Percentiles rank a stretch among this genome's conserved stretches.
Evolutionary conservation across 2,797 vertebrate species (phyloP).

Genomic region (Oreochromis grahami): DNA sequence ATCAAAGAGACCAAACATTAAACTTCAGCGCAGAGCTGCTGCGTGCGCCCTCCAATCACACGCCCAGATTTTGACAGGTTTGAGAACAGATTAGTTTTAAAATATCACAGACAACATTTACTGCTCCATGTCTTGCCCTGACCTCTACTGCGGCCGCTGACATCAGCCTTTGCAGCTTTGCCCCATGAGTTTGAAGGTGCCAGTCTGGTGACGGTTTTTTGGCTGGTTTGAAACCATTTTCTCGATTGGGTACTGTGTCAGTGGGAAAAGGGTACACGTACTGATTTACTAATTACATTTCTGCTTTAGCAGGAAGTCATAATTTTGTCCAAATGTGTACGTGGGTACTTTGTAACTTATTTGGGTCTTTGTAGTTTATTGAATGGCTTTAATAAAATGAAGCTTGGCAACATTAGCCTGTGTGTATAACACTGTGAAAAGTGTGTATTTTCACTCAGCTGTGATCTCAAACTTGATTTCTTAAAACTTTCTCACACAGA

Average conservation of each 20-base stretch:
- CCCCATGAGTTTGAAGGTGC: not conserved
- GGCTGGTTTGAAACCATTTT: not conserved
- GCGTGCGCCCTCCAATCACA: not conserved
- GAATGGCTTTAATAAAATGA: not conserved
- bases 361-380: not conserved
- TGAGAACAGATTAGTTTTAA: not conserved
- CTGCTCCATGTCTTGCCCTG: not conserved
- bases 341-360: not conserved
- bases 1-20: not conserved
- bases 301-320: not conserved
- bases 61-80: not conserved
- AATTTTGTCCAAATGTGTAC: not conserved
- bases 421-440: rapidly evolving
- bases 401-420: not conserved
- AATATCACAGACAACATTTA: not conserved
- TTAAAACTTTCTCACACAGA: not conserved
- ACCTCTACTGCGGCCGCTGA: not conserved
- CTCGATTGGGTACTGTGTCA: rapidly evolving
- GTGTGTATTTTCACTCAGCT: not conserved
- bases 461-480: not conserved
- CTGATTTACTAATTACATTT: not conserved
- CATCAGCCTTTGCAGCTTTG: not conserved
- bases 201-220: not conserved
- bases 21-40: not conserved
- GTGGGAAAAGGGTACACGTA: rapidly evolving